Evolutionary conservation across 2,888 invertebrate genomes (phyloP).

Genomic region (Drosophila austrosaltans): DNA sequence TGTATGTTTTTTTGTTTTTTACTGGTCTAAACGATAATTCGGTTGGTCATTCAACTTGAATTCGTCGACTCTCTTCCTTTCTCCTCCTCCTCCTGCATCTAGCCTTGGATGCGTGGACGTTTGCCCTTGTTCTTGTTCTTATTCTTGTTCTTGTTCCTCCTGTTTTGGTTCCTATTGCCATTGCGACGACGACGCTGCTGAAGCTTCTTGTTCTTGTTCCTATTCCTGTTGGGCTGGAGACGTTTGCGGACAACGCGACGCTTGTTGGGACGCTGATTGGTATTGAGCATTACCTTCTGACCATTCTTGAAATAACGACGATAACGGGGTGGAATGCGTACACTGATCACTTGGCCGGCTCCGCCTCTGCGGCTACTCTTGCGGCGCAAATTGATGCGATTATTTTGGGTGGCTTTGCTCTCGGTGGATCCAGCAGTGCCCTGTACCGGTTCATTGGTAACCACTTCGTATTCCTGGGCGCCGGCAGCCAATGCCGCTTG

Average conservation of each 20-base stretch:
- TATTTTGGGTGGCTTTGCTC: slow-evolving; percentile 63
- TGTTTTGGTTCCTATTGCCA: slow-evolving; percentile 60
- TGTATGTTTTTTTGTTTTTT: not conserved
- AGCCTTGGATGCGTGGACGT: slow-evolving; percentile 53
- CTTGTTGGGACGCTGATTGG: slow-evolving; percentile 58
- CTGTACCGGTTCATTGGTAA: slow-evolving; percentile 63
- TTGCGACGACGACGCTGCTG: slow-evolving; percentile 58
- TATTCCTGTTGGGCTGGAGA: slow-evolving; percentile 47
- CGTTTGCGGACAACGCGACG: slow-evolving; percentile 71
- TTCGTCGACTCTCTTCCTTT: not conserved
- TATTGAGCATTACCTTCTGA: slow-evolving; percentile 75
- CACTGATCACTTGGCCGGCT: slow-evolving; percentile 68
- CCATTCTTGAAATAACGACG: slow-evolving; percentile 80
- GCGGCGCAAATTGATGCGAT: slow-evolving; percentile 67
- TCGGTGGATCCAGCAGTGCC: slow-evolving; percentile 52
- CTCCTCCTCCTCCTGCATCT: slow-evolving; percentile 30
- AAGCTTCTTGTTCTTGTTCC: slow-evolving; percentile 51
- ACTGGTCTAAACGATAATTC: not conserved
- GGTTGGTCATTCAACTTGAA: not conserved
- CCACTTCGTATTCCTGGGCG: slow-evolving; percentile 73
- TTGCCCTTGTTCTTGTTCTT: slow-evolving; percentile 55
- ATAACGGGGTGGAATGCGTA: slow-evolving; percentile 78
- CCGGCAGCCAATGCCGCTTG: slow-evolving; percentile 66
- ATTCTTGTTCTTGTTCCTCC: slow-evolving; percentile 58
- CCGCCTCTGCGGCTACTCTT: slow-evolving; percentile 69